These are phyloP conservation scores for Bergia sp. DNA, from an alignment of 92 coral and sea anemone species.

Conservation along the genomic window DNA sequence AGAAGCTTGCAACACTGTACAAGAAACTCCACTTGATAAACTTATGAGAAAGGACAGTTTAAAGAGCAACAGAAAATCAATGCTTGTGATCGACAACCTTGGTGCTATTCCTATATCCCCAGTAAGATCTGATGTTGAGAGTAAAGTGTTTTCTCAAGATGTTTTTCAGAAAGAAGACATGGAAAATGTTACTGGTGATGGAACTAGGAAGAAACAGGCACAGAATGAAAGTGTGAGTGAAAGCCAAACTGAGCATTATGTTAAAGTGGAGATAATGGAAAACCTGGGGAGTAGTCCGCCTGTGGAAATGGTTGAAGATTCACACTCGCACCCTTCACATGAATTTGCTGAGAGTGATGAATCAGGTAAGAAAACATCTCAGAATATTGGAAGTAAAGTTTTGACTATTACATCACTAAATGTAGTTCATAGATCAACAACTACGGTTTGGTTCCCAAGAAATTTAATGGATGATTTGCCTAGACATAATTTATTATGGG, in stretches of 20 bases:
- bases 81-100: constrained; percentile 83
- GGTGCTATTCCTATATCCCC: constrained; percentile 23
- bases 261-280: constrained; percentile 79
- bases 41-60: constrained; percentile 47
- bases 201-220: constrained; percentile 21
- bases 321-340: constrained; percentile 30
- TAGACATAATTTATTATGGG: too few relatives aligned
- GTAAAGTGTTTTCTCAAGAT: not conserved
- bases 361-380: constrained; percentile 59
- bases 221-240: constrained; percentile 51
- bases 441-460: too few relatives aligned
- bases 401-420: too few relatives aligned
- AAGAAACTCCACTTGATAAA: constrained; percentile 66
- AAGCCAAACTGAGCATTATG: constrained; percentile 79
- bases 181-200: not conserved
- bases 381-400: too few relatives aligned
- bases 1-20: constrained; percentile 24
- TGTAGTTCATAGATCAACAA: too few relatives aligned
- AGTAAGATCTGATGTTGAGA: not conserved
- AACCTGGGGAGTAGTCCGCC: constrained; percentile 59
- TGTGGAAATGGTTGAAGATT: constrained; percentile 49
- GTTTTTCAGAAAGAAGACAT: not conserved
- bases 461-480: too few relatives aligned
- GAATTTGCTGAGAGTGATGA: constrained; percentile 76
- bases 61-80: constrained; percentile 61